Evolutionary conservation across 2,888 invertebrate species (phyloP).

Genomic region (Melitaea athalia): DNA sequence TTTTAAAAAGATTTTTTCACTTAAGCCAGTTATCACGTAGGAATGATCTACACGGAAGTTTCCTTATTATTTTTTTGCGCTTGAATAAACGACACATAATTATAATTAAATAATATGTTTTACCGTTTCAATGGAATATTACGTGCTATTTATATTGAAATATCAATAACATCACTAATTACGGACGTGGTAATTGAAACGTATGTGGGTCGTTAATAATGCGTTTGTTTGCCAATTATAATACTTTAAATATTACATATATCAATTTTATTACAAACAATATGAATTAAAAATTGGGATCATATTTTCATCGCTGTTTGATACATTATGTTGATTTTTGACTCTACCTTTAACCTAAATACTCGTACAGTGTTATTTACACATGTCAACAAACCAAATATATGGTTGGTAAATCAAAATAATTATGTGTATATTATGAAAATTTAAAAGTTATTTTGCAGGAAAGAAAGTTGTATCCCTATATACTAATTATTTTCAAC

Average conservation of each 20-base stretch:
- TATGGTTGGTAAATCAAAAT: no score
- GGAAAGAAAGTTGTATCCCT: no score
- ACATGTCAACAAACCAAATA: no score
- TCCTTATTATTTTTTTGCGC: not conserved
- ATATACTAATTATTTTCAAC: no score
- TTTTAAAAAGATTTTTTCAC: no score
- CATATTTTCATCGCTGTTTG: not conserved
- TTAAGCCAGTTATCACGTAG: not conserved
- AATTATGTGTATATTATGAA: no score
- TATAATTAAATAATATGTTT: not conserved
- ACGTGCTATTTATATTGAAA: constrained; percentile 1
- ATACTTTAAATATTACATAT: not conserved
- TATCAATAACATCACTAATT: not conserved
- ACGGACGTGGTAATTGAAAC: not conserved
- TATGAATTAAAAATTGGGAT: not conserved
- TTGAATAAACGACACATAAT: not conserved
- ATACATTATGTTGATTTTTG: no score
- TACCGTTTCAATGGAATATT: not conserved
- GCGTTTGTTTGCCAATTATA: constrained; percentile 1
- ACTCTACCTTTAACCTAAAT: no score
- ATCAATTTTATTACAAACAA: not conserved
- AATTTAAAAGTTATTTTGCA: no score
- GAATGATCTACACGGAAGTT: not conserved
- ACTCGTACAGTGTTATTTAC: no score
- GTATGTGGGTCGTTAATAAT: constrained; percentile 8